phyloP scores from a whole-genome alignment of 35 echinoderm and acorn worm species.

The Acanthaster planci region DNA sequence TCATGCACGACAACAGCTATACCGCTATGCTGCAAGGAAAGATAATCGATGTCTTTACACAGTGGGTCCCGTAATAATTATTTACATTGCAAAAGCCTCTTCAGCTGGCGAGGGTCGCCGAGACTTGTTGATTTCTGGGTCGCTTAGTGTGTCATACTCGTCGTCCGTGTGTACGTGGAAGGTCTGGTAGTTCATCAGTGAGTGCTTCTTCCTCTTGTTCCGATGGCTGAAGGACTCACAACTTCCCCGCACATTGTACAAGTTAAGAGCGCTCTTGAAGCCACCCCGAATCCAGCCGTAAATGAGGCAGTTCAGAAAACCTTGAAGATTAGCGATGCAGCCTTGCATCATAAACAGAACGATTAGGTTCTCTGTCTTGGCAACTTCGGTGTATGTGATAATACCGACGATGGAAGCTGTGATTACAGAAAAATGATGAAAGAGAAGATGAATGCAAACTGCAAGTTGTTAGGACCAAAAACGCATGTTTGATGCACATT shows the following conservation, averaged over 20 bases:
- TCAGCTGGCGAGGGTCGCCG: neutral
- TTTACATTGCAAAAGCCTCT: neutral
- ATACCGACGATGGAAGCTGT: neutral
- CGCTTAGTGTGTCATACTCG: slow-evolving; percentile 33
- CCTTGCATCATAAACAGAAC: slow-evolving; percentile 10
- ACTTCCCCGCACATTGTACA: neutral
- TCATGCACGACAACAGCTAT: no score
- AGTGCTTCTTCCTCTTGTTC: neutral
- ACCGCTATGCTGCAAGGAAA: no score
- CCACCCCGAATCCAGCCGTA: slow-evolving; percentile 42
- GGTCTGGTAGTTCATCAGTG: slow-evolving; percentile 16
- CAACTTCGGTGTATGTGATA: neutral
- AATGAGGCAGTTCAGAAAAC: slow-evolving; percentile 33
- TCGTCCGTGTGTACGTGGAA: neutral
- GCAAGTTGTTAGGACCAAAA: neutral
- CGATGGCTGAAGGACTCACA: neutral
- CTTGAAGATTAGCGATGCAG: slow-evolving; percentile 8
- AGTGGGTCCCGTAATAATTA: no score
- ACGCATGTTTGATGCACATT: no score
- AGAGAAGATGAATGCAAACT: neutral
- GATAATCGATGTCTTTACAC: no score
- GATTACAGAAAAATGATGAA: neutral
- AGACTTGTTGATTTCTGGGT: slow-evolving; percentile 16
- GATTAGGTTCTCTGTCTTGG: neutral
- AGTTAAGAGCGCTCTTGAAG: slow-evolving; percentile 25